phyloP scores from a whole-genome alignment of 2,113 vertebrate species.

The Lamprotornis superbus region DNA sequence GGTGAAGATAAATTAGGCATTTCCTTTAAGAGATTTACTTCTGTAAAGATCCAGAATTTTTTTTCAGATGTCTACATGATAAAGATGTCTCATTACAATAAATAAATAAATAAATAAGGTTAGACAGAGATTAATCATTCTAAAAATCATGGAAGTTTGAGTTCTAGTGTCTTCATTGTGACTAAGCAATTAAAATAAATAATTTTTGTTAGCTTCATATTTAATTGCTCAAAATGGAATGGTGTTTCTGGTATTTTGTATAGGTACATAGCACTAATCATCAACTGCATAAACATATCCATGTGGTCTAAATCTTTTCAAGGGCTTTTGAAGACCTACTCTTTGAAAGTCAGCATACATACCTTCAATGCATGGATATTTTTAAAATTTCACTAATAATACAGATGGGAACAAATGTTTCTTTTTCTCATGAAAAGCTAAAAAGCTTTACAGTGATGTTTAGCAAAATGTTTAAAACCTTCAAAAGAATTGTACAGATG shows the following conservation, averaged over 20 bases:
- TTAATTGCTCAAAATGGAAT: not conserved
- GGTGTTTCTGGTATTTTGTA: not conserved
- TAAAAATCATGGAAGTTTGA: not conserved
- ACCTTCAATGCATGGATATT: not conserved
- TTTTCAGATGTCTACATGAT: not conserved
- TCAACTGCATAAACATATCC: not conserved
- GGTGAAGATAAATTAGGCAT: not conserved
- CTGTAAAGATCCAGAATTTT: not conserved
- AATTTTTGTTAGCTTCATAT: not conserved
- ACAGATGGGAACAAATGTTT: not conserved
- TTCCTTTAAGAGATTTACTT: not conserved
- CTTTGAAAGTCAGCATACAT: not conserved
- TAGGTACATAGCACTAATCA: not conserved
- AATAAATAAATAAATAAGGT: not conserved
- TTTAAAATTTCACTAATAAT: not conserved
- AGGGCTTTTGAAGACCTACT: not conserved
- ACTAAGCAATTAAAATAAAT: not conserved
- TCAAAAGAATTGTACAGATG: not conserved
- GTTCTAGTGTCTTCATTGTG: not conserved
- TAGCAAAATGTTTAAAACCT: not conserved
- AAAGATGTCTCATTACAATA: not conserved
- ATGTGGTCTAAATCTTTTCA: not conserved
- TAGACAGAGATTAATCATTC: not conserved
- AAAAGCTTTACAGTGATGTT: not conserved
- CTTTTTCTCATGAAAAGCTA: not conserved